Conservation (phyloP, 1,140 invertebrate genomes). For the Conus ventricosus region DNA sequence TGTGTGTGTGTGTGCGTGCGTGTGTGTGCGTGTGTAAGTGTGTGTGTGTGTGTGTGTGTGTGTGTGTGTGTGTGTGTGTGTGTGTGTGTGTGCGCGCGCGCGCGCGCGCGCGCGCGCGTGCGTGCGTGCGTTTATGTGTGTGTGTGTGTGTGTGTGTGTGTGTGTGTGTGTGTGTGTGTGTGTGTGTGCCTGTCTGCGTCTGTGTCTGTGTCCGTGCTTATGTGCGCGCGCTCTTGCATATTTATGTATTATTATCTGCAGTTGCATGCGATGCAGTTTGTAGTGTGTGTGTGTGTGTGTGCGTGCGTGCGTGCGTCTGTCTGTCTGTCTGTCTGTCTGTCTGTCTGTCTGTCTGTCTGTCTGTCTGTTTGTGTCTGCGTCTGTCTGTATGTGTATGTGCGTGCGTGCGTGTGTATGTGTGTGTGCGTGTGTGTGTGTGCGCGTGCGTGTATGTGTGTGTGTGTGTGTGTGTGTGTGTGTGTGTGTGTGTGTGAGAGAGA, state of each 20-base stretch:
- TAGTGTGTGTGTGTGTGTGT: background rate
- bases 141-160: slow-evolving; percentile 10
- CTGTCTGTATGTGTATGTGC: too few species aligned
- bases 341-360: background rate
- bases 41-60: slow-evolving; percentile 3
- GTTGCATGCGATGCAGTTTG: background rate
- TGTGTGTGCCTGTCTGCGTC: background rate
- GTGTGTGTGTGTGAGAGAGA: too few species aligned
- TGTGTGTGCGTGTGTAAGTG: too few species aligned
- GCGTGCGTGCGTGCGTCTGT: slow-evolving; percentile 2
- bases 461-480: too few species aligned
- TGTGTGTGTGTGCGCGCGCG: background rate
- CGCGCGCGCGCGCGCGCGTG: background rate
- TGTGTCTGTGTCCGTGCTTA: background rate
- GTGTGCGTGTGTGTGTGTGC: too few species aligned
- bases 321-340: background rate
- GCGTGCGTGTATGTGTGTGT: too few species aligned
- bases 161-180: background rate
- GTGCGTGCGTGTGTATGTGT: too few species aligned
- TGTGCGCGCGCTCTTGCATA: background rate
- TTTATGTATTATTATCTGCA: background rate
- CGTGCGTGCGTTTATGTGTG: background rate
- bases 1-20: too few species aligned
- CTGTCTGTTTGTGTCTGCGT: too few species aligned
- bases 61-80: slow-evolving; percentile 9